phyloP scores from a whole-genome alignment of 2,113 vertebrate species.

The Nesogale talazaci region DNA sequence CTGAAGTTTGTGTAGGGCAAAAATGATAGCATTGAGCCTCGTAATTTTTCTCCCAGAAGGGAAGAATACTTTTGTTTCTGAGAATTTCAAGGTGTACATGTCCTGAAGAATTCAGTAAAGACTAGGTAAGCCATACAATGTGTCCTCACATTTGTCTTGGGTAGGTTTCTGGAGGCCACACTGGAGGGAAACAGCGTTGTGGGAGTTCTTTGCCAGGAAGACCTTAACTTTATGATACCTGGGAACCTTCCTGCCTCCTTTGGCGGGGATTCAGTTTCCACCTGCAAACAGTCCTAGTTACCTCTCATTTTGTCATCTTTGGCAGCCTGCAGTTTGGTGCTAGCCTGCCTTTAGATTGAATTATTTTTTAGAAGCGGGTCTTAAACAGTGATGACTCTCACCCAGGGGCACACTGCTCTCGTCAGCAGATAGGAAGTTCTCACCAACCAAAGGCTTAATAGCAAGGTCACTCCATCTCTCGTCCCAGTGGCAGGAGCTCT shows the following conservation, averaged over 20 bases:
- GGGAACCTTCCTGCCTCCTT: background rate
- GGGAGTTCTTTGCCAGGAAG: background rate
- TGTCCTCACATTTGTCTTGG: background rate
- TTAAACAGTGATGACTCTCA: background rate
- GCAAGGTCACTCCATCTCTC: background rate
- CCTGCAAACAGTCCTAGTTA: background rate
- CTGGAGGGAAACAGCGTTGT: background rate
- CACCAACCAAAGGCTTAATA: background rate
- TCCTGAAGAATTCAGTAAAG: background rate
- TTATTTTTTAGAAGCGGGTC: background rate
- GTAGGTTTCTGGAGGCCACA: background rate
- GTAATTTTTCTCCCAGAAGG: background rate
- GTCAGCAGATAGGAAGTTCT: background rate
- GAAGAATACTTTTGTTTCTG: background rate
- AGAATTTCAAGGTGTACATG: background rate
- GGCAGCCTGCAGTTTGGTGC: background rate
- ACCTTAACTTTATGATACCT: background rate
- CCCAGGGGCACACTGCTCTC: background rate
- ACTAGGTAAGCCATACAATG: background rate
- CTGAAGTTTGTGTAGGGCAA: background rate
- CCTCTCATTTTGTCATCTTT: constrained; percentile 11
- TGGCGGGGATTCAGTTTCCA: background rate
- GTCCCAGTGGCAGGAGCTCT: background rate
- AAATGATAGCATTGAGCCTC: background rate
- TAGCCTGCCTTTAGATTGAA: background rate